Percentiles rank a stretch among this genome's conserved stretches.
These are phyloP conservation scores for Melitaea athalia DNA, from an alignment of 2,888 invertebrate species.

Conservation along the genomic window DNA sequence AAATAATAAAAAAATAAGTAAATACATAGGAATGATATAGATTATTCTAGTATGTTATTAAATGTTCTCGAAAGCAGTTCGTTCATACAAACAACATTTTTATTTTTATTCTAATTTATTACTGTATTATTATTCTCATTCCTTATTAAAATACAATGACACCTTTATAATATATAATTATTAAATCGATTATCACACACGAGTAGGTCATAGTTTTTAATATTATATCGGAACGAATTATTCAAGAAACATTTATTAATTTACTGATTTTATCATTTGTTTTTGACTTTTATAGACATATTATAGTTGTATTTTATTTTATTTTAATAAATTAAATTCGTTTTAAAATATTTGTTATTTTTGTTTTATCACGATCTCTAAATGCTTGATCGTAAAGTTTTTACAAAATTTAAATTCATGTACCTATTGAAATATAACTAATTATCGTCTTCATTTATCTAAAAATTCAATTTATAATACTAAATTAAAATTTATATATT, in stretches of 20 bases:
- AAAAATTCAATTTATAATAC: constrained; percentile 10
- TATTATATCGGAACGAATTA: not conserved
- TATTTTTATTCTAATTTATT: no score
- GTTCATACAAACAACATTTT: no score
- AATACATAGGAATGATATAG: no score
- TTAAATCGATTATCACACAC: not conserved
- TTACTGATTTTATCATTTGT: constrained; percentile 8
- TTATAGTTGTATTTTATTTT: not conserved
- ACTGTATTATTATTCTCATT: not conserved
- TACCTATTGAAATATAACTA: constrained; percentile 14
- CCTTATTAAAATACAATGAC: not conserved
- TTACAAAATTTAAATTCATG: constrained; percentile 19
- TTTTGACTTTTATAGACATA: not conserved
- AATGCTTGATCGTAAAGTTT: constrained; percentile 19
- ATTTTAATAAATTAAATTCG: not conserved
- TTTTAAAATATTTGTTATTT: not conserved
- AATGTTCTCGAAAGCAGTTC: no score
- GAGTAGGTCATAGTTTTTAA: constrained; percentile 3
- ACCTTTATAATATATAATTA: not conserved
- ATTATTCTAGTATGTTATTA: no score
- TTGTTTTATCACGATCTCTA: not conserved
- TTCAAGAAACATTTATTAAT: constrained; percentile 1
- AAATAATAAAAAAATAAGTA: no score
- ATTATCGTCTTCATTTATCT: constrained; percentile 13
- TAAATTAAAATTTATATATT: constrained; percentile 20